Evolutionary conservation across 2,888 invertebrate species (phyloP).

Genomic region (Teleiodes luculella): DNA sequence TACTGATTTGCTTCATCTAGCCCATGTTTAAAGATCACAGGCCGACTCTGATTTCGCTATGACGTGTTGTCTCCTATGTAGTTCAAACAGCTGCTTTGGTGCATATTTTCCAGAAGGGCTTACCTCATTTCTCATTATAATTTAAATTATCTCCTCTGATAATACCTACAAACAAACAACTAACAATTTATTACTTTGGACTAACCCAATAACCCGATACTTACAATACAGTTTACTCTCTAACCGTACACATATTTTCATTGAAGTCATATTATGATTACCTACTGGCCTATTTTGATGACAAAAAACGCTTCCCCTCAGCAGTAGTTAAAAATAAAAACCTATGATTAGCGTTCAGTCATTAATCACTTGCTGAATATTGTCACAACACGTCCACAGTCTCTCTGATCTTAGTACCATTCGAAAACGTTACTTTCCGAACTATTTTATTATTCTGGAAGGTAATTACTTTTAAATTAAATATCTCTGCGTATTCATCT

Average conservation of each 20-base stretch:
- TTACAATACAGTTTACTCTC: no score
- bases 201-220: background rate
- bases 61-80: background rate
- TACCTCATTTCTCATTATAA: background rate
- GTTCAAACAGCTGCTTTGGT: background rate
- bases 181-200: no score
- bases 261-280: constrained; percentile 16
- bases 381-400: constrained; percentile 65
- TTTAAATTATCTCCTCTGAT: no score
- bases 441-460: constrained; percentile 31
- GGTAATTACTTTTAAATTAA: constrained; percentile 48
- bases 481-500: constrained; percentile 11
- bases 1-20: constrained; percentile 28
- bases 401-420: constrained; percentile 61
- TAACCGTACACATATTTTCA: constrained; percentile 9
- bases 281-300: constrained; percentile 61
- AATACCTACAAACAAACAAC: no score
- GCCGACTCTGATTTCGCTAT: constrained; percentile 6
- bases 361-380: constrained; percentile 65
- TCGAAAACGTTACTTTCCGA: constrained; percentile 46
- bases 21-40: constrained; percentile 7
- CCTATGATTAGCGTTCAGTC: constrained; percentile 56
- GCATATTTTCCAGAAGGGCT: background rate
- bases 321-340: constrained; percentile 58
- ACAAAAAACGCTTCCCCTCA: constrained; percentile 54